Evolutionary conservation across 1,140 invertebrate species (phyloP).

Genomic region (Drosophila serrata): DNA sequence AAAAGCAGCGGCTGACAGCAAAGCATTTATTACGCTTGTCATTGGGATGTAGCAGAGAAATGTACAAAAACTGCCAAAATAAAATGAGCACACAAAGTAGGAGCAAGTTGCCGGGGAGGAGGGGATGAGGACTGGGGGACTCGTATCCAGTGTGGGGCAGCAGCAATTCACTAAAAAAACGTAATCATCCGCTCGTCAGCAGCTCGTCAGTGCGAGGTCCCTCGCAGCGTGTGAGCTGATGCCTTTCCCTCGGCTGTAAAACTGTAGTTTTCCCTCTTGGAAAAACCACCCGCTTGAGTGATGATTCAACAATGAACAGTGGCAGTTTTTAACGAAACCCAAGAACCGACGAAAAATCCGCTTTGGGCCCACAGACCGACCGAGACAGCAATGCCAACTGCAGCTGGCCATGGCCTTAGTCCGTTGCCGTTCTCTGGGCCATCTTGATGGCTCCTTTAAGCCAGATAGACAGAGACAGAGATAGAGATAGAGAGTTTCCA

Average conservation of each 20-base stretch:
- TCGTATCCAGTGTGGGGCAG: constrained; percentile 7
- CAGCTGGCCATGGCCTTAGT: constrained; percentile 43
- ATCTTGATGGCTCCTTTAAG: constrained; percentile 16
- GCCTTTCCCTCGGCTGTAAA: constrained; percentile 21
- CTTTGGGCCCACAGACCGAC: constrained; percentile 7
- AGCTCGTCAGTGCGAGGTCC: constrained; percentile 55
- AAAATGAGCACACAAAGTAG: constrained; percentile 66
- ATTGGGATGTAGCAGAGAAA: constrained; percentile 62
- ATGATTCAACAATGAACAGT: constrained; percentile 82
- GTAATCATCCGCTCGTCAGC: constrained; percentile 79
- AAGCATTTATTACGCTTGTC: constrained; percentile 84
- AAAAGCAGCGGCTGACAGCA: constrained; percentile 68
- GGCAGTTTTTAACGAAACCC: constrained; percentile 65
- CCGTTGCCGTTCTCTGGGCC: constrained; percentile 14
- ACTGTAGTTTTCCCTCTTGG: constrained; percentile 30
- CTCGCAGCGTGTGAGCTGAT: constrained; percentile 52
- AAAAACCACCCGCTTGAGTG: constrained; percentile 55
- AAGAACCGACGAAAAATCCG: constrained; percentile 35
- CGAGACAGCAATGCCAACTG: constrained; percentile 52
- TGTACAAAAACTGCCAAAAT: constrained; percentile 56
- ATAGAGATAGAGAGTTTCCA: constrained; percentile 10
- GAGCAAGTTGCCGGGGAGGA: constrained; percentile 9
- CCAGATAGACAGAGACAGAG: neutral
- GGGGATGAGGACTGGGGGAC: constrained; percentile 21
- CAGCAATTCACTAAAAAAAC: constrained; percentile 69